Conservation (phyloP, 2,797 vertebrate genomes). For the Anguilla megastoma region DNA sequence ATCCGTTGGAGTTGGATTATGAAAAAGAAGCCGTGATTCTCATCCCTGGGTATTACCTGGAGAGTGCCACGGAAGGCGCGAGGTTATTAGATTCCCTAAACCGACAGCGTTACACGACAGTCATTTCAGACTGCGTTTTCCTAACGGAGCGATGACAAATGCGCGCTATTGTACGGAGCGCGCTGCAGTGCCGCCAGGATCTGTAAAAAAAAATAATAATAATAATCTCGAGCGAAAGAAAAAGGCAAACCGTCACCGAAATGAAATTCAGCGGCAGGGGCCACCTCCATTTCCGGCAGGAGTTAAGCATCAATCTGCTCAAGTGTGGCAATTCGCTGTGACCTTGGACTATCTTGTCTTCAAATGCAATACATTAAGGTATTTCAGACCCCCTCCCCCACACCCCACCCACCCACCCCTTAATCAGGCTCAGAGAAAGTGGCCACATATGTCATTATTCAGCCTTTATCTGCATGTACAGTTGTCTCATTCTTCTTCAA, state of each 20-base stretch:
- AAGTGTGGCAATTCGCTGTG: conserved; percentile 58
- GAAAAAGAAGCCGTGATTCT: not conserved
- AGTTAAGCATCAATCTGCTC: conserved; percentile 67
- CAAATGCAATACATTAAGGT: conserved; percentile 7
- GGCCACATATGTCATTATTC: conserved; percentile 61
- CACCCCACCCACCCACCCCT: conserved; percentile 56
- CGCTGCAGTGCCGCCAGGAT: not conserved
- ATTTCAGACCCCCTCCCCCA: conserved; percentile 39
- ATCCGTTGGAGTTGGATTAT: not conserved
- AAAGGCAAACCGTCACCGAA: conserved; percentile 63
- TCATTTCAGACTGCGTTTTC: conserved; percentile 51
- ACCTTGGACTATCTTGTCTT: conserved; percentile 67
- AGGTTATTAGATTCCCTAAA: conserved; percentile 66
- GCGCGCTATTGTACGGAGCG: not conserved
- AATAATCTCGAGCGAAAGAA: conserved; percentile 41
- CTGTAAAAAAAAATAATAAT: too few relatives aligned
- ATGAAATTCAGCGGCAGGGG: conserved; percentile 57
- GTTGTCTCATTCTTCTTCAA: conserved; percentile 37
- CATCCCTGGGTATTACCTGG: not conserved
- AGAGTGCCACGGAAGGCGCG: conserved; percentile 26
- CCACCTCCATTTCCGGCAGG: conserved; percentile 54
- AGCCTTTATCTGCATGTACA: conserved; percentile 61
- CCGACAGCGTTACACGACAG: conserved; percentile 64
- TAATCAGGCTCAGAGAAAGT: conserved; percentile 65
- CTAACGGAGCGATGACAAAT: conserved; percentile 54